Base-by-base conservation (phyloP, 2,113 vertebrate species). In the Grantiella picta region DNA sequence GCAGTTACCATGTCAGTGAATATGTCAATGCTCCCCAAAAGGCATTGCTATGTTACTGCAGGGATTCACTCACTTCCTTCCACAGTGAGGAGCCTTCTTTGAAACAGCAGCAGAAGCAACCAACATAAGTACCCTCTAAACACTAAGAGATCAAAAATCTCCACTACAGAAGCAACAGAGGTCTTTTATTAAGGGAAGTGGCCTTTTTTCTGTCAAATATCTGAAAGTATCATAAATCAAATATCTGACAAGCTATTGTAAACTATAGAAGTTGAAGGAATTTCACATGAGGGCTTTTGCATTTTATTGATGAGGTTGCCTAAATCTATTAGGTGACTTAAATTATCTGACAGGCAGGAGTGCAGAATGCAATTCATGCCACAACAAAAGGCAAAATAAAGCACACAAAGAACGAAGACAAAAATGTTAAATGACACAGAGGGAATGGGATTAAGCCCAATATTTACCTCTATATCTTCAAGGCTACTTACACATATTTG, bases 201-300 rank as follows among this genome's bases (percentile, higher is more conserved):
- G 40, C 22, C 49, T 35, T 82, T 80, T 80, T 79, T 47, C 83
- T 89, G 68, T 87, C 61, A 96, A 78, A 65, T 65, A 94, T 56
- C 76, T 71, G 53, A 79, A 93, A 94, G 64, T 21, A 91, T 86
- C 57, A 69, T 50, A 36, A 65, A 83, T 86, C 90, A 92, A 92
- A 22, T 38, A 75, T 12, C 68, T 88, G 88, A 81, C 56, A 86
- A 86, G 63, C n/a, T 45, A 10, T 0, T n/a, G 47, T 54, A 90
- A 93, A 83, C 54, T 77, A 50, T 11, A 40, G 15, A 79, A 82
- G 80, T 28, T 80, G 84, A 73, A 71, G 79, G n/a, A 89, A 90
- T 72, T 68, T 93, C 80, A 84, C 54, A n/a, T 13, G 27, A 44
- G 38, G 36, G 35, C 22, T 95, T 69, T 57, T 35, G 44, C 35